Conservation (phyloP, 2,888 invertebrate genomes). For the Ypsolopha sequella region DNA sequence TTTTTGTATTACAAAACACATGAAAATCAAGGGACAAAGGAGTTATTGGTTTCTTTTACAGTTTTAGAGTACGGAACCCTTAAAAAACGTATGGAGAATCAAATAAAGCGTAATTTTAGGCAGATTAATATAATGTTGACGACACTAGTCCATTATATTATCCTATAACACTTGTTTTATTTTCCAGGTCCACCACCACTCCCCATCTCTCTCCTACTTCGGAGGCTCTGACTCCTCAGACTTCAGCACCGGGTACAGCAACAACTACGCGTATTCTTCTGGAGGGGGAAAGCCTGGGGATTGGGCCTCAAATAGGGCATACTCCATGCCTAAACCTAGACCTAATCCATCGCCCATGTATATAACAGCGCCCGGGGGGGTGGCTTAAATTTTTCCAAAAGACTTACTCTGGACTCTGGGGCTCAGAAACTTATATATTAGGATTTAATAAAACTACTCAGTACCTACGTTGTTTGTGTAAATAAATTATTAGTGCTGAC, state of each 20-base stretch:
- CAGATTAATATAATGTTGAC: no score
- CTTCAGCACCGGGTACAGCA: slow-evolving; percentile 50
- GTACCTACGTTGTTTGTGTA: neutral
- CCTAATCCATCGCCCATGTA: slow-evolving; percentile 42
- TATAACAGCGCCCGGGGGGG: slow-evolving; percentile 50
- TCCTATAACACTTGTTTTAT: no score
- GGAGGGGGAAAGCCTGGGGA: slow-evolving; percentile 55
- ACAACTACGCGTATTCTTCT: slow-evolving; percentile 44
- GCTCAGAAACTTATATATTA: neutral
- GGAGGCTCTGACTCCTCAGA: slow-evolving; percentile 48
- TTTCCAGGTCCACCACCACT: slow-evolving; percentile 41
- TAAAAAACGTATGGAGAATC: no score
- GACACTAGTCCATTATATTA: no score
- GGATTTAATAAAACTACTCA: neutral
- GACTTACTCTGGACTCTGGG: neutral
- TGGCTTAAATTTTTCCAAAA: slow-evolving; percentile 23
- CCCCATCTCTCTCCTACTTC: slow-evolving; percentile 48
- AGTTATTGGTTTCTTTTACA: no score
- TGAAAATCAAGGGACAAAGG: no score
- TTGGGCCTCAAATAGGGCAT: slow-evolving; percentile 61
- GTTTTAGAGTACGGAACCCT: no score
- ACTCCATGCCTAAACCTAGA: slow-evolving; percentile 41
- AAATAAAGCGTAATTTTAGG: no score
- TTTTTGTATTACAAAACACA: no score
- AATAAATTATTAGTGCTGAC: no score